Evolutionary conservation across 1,140 invertebrate genomes (phyloP).

Genomic region (Panagrolaimus sp.): DNA sequence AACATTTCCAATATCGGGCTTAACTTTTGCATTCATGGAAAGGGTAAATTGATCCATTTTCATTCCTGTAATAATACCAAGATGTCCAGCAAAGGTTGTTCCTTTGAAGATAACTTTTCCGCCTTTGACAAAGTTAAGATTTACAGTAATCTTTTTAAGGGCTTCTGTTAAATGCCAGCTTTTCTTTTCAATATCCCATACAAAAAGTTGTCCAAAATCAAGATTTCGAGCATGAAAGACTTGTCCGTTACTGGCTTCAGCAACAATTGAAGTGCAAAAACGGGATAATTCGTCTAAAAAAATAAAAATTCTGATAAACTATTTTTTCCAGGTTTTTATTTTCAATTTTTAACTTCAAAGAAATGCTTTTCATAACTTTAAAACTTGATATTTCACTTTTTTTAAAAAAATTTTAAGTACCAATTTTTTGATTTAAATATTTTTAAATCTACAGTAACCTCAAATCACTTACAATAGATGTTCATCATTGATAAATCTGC

Average conservation of each 20-base stretch:
- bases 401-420: too few species aligned
- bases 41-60: slow-evolving; percentile 61
- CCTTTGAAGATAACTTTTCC: slow-evolving; percentile 63
- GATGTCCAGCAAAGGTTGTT: slow-evolving; percentile 65
- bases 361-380: too few species aligned
- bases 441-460: not conserved
- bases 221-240: slow-evolving; percentile 63
- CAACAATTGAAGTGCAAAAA: slow-evolving; percentile 65
- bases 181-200: slow-evolving; percentile 58
- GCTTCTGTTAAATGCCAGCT: slow-evolving; percentile 59
- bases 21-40: slow-evolving; percentile 64
- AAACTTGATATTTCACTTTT: too few species aligned
- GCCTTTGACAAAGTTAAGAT: slow-evolving; percentile 63
- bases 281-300: slow-evolving; percentile 65
- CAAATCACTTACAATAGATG: slow-evolving; percentile 15
- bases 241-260: slow-evolving; percentile 60
- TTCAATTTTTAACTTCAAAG: too few species aligned
- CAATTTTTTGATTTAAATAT: too few species aligned
- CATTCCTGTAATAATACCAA: slow-evolving; percentile 64
- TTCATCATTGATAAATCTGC: slow-evolving; percentile 29
- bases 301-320: too few species aligned
- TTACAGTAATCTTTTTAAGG: slow-evolving; percentile 53
- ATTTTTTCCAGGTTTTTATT: too few species aligned
- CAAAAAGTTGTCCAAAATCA: slow-evolving; percentile 66
- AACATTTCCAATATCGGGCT: slow-evolving; percentile 51